Evolutionary conservation across 1,140 invertebrate species (phyloP), one percentile per base, ranked within the genome.

Genomic region (Pinna nobilis): DNA sequence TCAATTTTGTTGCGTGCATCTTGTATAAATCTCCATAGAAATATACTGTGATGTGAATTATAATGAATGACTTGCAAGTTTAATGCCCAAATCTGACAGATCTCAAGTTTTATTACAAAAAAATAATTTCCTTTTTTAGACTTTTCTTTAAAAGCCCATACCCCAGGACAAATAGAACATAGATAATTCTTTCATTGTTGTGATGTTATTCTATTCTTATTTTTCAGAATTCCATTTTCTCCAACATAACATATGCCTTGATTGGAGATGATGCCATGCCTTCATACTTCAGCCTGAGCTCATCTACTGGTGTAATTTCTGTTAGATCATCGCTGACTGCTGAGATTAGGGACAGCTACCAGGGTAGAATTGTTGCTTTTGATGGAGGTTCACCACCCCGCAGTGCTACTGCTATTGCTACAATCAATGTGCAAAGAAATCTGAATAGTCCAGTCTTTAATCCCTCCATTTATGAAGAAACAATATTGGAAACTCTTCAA

Each of bases 361-460:
- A 63, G 59, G 59, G 59, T 7, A 63, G 59, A 63, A 63, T 63
- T 11, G 59, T 63, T 2, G 59, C 59, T 3, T 63, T 63, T 68
- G 59, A 82, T 74, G 59, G 59, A 7, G 84, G 82, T 11, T 57
- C 76, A 5, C 84, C 84, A 13, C 28, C 47, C 4, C 57, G 61
- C 6, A 20, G 49, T 13, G 57, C 74, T 23, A 51, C 20, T 15
- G 64, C 53, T 23, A 60, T 63, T 23, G 81, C 82, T 15, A 76
- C 75, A 7, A 77, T 85, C n/a, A 80, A 57, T 28, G 80, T 85
- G n/a, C 39, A 70, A 41, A 71, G 81, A 30, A 85, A 85, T 63
- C 33, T 69, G 60, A 79, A 80, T 57, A 50, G 74, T 20, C 84
- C 84, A 15, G 35, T 75, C 50, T 83, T 85, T 32, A 53, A 69